Percentiles rank a stretch among this genome's conserved stretches.
Evolutionary conservation across 1,140 invertebrate genomes (phyloP).

Genomic region (Cotesia chilonis): DNA sequence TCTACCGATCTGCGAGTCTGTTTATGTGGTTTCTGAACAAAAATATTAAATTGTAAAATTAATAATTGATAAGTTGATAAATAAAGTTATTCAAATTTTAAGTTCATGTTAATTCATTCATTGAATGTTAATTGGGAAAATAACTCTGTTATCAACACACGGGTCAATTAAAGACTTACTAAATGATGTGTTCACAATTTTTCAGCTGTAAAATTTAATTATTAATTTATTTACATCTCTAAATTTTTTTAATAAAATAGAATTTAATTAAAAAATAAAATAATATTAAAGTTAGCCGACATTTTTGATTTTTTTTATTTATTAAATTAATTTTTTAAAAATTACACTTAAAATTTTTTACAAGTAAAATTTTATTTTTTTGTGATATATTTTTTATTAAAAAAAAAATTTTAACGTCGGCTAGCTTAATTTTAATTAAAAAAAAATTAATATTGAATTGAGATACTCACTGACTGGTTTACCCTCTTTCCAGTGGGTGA

Average conservation of each 20-base stretch:
- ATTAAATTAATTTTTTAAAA: no score
- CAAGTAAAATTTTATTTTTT: no score
- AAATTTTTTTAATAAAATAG: slow-evolving; percentile 12
- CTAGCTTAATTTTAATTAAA: slow-evolving; percentile 14
- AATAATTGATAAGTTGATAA: slow-evolving; percentile 9
- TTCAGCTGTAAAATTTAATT: slow-evolving; percentile 51
- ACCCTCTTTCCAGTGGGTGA: slow-evolving; percentile 87
- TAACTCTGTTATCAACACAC: not conserved
- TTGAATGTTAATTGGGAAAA: not conserved
- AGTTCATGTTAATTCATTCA: no score
- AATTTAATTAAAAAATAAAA: no score
- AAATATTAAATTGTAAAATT: slow-evolving; percentile 18
- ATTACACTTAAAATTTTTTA: no score
- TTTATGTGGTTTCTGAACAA: slow-evolving; percentile 39
- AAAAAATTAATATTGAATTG: slow-evolving; percentile 12
- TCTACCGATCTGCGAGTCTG: slow-evolving; percentile 9
- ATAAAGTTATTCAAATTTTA: not conserved
- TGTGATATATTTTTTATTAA: not conserved
- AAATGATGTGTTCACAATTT: slow-evolving; percentile 43
- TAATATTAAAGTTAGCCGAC: no score
- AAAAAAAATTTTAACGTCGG: slow-evolving; percentile 6
- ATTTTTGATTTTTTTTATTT: no score
- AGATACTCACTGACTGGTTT: slow-evolving; percentile 80
- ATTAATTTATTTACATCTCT: slow-evolving; percentile 26
- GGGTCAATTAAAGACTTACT: slow-evolving; percentile 44